Base-by-base conservation (phyloP, 2,113 vertebrate genomes). In the Sturnira hondurensis region DNA sequence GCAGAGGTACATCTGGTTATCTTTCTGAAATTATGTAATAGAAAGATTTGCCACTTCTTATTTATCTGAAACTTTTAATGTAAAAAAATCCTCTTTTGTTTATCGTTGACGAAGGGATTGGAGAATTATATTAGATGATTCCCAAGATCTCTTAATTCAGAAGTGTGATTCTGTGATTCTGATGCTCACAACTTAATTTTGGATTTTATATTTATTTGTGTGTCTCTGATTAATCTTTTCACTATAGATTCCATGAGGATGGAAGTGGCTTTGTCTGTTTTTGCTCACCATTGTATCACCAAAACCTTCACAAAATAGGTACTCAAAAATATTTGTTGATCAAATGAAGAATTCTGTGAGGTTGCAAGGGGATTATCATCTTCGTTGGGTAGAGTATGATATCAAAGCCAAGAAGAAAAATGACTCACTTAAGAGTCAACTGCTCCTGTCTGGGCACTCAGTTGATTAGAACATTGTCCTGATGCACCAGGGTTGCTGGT, bases 21-120 rank as follows among this genome's bases (percentile, higher is more conserved):
- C 54, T 58, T 74, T 93, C 19, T 91, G 77, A 63, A 97, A 93
- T 93, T 88, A 43, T 1, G 28, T 83, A 89, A 91, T 5, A 68
- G 2, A 77, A 73, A 58, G 47, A 13, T 73, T 73, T 94, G 36
- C 36, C 31, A 82, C 77, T 93, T 86, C 41, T 91, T 3, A 47
- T 56, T 86, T 86, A 50, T 65, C 52, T 94, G 12, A 31, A 91
- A 73, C 9, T 54, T 80, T 38, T 87, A 52, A 86, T n/a, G 73
- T 73, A 52, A 58, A 86, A 10, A 68, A 45, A 47, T 58, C 47
- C 56, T 82, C 93, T 93, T 10, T 31, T 85, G 38, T 67, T 71
- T 89, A 61, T 83, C 41, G 86, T 86, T 68, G 47, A 87, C 78
- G 45, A 61, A 78, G 33, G 73, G 26, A 76, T 36, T 78, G 10